Percentiles rank a stretch among this genome's conserved stretches.
These are phyloP conservation scores for Aphelinus atriplicis DNA, from an alignment of 1,140 invertebrate species.

Conservation along the genomic window DNA sequence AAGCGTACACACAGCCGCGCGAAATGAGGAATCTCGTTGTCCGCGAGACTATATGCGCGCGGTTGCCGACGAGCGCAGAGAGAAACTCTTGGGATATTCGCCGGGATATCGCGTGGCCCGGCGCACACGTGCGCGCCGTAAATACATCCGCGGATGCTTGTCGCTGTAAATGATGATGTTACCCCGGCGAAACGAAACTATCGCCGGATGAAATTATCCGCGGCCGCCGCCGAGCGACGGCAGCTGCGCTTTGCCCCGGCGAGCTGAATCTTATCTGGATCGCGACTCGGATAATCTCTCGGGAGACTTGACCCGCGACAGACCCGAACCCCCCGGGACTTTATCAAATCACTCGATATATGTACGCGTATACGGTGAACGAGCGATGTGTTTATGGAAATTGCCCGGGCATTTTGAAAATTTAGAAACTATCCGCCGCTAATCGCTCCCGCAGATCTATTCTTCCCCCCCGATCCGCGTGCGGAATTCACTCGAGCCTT, in stretches of 20 bases:
- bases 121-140: conserved; percentile 14
- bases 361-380: background rate
- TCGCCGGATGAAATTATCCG: conserved; percentile 12
- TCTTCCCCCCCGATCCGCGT: too few species aligned
- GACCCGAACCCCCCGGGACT: background rate
- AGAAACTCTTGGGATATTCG: background rate
- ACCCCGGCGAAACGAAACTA: background rate
- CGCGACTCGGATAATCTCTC: background rate
- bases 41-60: too few species aligned
- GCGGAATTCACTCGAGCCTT: too few species aligned
- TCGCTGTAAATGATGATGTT: background rate
- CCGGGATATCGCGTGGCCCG: too few species aligned
- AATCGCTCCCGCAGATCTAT: too few species aligned
- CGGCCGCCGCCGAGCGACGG: too few species aligned
- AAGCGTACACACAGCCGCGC: too few species aligned
- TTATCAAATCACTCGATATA: background rate
- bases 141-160: background rate
- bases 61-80: background rate
- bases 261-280: background rate
- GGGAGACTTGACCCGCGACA: background rate
- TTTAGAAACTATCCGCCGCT: background rate
- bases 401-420: background rate
- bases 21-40: too few species aligned
- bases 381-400: background rate
- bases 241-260: background rate